Percentiles rank a stretch among this genome's conserved stretches.
phyloP scores from a whole-genome alignment of 1,140 invertebrate genomes.

The Hyposmocoma kahamanoa region DNA sequence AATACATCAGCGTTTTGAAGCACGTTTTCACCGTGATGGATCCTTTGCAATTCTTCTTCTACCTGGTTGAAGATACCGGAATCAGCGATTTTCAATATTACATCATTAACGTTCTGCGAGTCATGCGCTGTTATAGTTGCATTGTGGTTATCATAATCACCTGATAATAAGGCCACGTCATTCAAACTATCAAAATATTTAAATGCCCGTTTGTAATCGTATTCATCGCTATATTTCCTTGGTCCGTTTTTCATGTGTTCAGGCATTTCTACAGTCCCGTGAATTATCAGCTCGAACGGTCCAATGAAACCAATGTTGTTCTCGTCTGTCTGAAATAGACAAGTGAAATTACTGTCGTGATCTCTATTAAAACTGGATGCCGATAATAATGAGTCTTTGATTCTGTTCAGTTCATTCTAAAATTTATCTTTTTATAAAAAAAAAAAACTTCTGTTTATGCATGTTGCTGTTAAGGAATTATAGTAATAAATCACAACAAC shows the following conservation, averaged over 20 bases:
- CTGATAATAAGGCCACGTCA: no score
- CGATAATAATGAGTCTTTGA: no score
- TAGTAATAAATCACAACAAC: no score
- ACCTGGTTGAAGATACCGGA: slow-evolving; percentile 34
- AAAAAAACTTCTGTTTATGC: background rate
- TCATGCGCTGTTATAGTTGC: slow-evolving; percentile 28
- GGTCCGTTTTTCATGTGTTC: slow-evolving; percentile 74
- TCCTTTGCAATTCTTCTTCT: slow-evolving; percentile 49
- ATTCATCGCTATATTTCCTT: slow-evolving; percentile 73
- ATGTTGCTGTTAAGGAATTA: background rate
- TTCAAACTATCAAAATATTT: slow-evolving; percentile 21
- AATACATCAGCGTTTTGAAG: slow-evolving; percentile 8
- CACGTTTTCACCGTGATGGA: slow-evolving; percentile 39
- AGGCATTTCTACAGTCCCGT: slow-evolving; percentile 81
- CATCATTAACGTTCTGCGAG: slow-evolving; percentile 18
- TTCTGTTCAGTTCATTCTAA: no score
- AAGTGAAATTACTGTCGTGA: no score
- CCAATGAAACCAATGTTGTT: slow-evolving; percentile 75
- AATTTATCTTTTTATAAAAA: slow-evolving; percentile 3
- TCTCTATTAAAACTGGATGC: no score
- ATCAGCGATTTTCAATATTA: slow-evolving; percentile 32
- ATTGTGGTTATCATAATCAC: slow-evolving; percentile 16
- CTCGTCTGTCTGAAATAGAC: slow-evolving; percentile 44
- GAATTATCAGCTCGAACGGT: slow-evolving; percentile 75
- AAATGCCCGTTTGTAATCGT: slow-evolving; percentile 47